These are phyloP conservation scores for Drosophila kuntzei DNA, from an alignment of 2,888 invertebrate genomes.

Conservation along the genomic window DNA sequence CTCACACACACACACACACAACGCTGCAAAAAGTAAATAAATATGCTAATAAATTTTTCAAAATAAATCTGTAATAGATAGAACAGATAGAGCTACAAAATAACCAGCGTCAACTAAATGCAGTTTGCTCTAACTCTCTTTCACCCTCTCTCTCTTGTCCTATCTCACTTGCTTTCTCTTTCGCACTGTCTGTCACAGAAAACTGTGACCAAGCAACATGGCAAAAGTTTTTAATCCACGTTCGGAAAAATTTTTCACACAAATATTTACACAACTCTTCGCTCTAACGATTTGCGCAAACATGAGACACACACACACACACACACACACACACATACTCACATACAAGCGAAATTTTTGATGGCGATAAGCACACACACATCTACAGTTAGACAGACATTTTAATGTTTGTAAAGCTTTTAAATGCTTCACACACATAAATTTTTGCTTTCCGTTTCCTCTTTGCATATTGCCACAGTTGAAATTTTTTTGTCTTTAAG, in stretches of 20 bases:
- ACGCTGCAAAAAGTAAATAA: slow-evolving; percentile 68
- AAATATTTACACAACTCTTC: slow-evolving; percentile 82
- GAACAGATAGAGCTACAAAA: slow-evolving; percentile 74
- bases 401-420: slow-evolving; percentile 81
- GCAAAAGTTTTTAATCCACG: slow-evolving; percentile 79
- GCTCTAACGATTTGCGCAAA: slow-evolving; percentile 81
- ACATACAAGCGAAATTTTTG: slow-evolving; percentile 26
- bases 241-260: slow-evolving; percentile 81
- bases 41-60: slow-evolving; percentile 80
- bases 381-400: slow-evolving; percentile 75
- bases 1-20: slow-evolving; percentile 7
- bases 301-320: slow-evolving; percentile 63
- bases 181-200: slow-evolving; percentile 37
- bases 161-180: neutral
- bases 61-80: slow-evolving; percentile 80
- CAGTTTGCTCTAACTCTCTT: slow-evolving; percentile 31
- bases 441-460: slow-evolving; percentile 63
- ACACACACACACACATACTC: slow-evolving; percentile 27
- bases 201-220: slow-evolving; percentile 73
- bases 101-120: slow-evolving; percentile 67
- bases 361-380: slow-evolving; percentile 34
- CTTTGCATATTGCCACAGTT: slow-evolving; percentile 46
- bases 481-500: slow-evolving; percentile 22
- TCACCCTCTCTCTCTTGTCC: neutral
- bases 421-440: slow-evolving; percentile 75